Conservation (phyloP, 2,888 invertebrate genomes). For the Zelleria hepariella region DNA sequence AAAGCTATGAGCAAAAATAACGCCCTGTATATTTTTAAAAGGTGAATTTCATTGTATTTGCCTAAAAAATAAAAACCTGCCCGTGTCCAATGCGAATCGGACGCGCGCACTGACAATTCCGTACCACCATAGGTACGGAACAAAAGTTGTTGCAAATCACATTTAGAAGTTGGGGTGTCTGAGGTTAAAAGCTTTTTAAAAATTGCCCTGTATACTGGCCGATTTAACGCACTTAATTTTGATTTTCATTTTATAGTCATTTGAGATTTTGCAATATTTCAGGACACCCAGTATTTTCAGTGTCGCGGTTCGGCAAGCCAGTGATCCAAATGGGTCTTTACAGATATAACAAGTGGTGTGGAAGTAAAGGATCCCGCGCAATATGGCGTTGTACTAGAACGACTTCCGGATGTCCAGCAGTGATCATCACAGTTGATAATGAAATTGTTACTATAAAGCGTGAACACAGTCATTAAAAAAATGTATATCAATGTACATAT, state of each 20-base stretch:
- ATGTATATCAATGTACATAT: too few species aligned
- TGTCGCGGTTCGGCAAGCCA: constrained; percentile 10
- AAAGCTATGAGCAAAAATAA: background rate
- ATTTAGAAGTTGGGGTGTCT: too few species aligned
- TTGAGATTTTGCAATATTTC: background rate
- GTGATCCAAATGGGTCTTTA: constrained; percentile 23
- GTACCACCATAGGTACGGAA: too few species aligned
- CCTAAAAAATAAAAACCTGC: too few species aligned
- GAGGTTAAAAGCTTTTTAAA: too few species aligned
- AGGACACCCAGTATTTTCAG: background rate
- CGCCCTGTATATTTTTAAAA: too few species aligned
- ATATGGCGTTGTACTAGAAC: background rate
- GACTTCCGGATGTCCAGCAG: constrained; percentile 19
- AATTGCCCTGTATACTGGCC: too few species aligned
- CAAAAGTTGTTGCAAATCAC: too few species aligned
- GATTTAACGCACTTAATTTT: background rate
- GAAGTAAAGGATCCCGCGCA: background rate
- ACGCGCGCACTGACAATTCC: too few species aligned
- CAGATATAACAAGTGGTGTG: constrained; percentile 12
- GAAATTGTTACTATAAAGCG: constrained; percentile 15
- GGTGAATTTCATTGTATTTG: background rate
- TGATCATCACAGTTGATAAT: constrained; percentile 21
- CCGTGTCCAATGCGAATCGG: too few species aligned
- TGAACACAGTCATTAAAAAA: constrained; percentile 4
- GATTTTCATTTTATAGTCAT: background rate